Percentiles rank a stretch among this genome's conserved stretches.
Evolutionary conservation across 2,888 invertebrate species (phyloP).

Genomic region (Dermolepida albohirtum): DNA sequence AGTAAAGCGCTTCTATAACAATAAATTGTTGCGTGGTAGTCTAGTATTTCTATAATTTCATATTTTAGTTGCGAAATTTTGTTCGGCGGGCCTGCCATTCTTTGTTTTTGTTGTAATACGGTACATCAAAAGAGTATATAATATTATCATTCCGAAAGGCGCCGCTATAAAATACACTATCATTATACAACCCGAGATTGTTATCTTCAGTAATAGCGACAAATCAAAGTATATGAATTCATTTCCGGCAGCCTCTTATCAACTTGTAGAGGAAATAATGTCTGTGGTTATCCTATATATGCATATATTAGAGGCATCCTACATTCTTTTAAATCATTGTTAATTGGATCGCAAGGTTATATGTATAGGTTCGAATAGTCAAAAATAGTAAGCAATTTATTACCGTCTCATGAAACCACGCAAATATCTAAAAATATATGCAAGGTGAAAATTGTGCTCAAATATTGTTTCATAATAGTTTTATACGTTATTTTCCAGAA

Average conservation of each 20-base stretch:
- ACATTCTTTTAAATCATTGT: constrained; percentile 29
- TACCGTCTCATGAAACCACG: neutral
- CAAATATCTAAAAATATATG: too few species aligned
- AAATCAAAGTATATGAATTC: constrained; percentile 28
- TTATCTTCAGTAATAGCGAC: neutral
- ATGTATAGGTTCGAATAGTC: neutral
- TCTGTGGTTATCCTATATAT: constrained; percentile 22
- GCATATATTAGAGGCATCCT: constrained; percentile 21
- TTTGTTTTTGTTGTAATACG: neutral
- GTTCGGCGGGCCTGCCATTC: neutral
- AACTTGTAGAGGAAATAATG: constrained; percentile 33
- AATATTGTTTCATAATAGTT: too few species aligned
- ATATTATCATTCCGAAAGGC: neutral
- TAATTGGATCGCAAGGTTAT: constrained; percentile 7
- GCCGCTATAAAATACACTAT: constrained; percentile 23
- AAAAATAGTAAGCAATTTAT: neutral
- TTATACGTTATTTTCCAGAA: too few species aligned
- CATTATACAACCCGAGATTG: constrained; percentile 30
- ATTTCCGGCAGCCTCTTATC: constrained; percentile 30
- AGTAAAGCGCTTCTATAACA: neutral
- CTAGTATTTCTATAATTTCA: constrained; percentile 4
- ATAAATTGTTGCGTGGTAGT: neutral
- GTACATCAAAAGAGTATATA: neutral
- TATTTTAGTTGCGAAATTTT: neutral
- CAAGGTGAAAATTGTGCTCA: too few species aligned